phyloP scores from a whole-genome alignment of 2,113 vertebrate species.

The Stomatorhinus ivindoensis region DNA sequence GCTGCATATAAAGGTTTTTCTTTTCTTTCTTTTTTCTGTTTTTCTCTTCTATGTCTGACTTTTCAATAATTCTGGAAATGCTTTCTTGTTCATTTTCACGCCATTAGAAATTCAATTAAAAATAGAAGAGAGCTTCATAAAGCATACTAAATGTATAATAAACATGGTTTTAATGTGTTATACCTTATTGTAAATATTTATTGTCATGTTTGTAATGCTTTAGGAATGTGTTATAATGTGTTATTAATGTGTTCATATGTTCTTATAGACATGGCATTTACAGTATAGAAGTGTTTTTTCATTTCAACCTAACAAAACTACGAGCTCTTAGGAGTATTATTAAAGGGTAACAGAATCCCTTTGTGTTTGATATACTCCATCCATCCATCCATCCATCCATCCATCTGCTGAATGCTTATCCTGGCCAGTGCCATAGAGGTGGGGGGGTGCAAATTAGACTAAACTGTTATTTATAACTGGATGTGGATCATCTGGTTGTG shows the following conservation, averaged over 20 bases:
- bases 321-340: not conserved
- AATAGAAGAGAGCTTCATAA: not conserved
- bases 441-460: not conserved
- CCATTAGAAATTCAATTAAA: too few species aligned
- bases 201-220: not conserved
- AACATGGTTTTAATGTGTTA: not conserved
- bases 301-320: too few species aligned
- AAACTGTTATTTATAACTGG: not conserved
- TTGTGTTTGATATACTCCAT: not conserved
- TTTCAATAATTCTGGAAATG: too few species aligned
- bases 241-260: not conserved
- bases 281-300: not conserved
- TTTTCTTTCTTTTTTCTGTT: too few species aligned
- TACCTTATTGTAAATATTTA: not conserved
- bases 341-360: not conserved
- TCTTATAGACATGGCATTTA: not conserved
- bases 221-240: not conserved
- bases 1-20: not conserved
- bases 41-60: too few species aligned
- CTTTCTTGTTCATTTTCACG: too few species aligned
- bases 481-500: not conserved
- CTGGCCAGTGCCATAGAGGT: not conserved
- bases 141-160: not conserved
- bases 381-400: not conserved
- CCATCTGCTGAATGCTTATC: not conserved